Evolutionary conservation across 2,888 invertebrate species (phyloP), one percentile per base, ranked within the genome.

Genomic region (Agrochola macilenta): DNA sequence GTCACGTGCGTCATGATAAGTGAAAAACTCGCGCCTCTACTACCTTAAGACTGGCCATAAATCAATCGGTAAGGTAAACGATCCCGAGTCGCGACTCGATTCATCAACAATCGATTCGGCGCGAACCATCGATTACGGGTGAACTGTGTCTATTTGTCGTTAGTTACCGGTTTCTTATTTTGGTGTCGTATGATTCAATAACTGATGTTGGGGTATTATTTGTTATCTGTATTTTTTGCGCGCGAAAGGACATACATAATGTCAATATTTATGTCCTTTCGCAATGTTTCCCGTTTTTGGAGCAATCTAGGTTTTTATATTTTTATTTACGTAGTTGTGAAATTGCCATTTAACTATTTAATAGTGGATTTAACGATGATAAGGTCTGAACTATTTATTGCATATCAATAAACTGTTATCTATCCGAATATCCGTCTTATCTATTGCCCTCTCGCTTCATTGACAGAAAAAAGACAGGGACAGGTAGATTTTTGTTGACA

Each of bases 71-170:
- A 81, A 77, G 79, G 84, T 81, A 87, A 88, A 88, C 87, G 87
- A 82, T 79, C 58, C n/a, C 80, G 83, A 89, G 80, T 86, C 86
- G 78, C 82, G 85, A 84, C 87, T 87, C 89, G 89, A 90, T 91
- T 88, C 87, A 83, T 86, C 86, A 85, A 85, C 72, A 85, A 84
- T 87, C 87, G 88, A 88, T 87, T 83, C 57, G 70, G 60, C 64
- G 61, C 63, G 74, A 80, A 71, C 73, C 75, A 84, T 87, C 83
- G 85, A 82, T 86, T 82, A 83, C 81, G 69, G 68, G 74, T 81
- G 76, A 82, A 86, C 87, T 86, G 81, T 86, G 74, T 88, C 78
- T 85, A 84, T 85, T 85, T 85, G 76, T 84, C 78, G 74, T 78
- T 81, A 84, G 79, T 84, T 81, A 85, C 74, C 79, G 76, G 76